Percentiles rank a stretch among this genome's conserved stretches.
Conservation (phyloP, 2,888 invertebrate genomes). For the Andrena bucephala region DNA sequence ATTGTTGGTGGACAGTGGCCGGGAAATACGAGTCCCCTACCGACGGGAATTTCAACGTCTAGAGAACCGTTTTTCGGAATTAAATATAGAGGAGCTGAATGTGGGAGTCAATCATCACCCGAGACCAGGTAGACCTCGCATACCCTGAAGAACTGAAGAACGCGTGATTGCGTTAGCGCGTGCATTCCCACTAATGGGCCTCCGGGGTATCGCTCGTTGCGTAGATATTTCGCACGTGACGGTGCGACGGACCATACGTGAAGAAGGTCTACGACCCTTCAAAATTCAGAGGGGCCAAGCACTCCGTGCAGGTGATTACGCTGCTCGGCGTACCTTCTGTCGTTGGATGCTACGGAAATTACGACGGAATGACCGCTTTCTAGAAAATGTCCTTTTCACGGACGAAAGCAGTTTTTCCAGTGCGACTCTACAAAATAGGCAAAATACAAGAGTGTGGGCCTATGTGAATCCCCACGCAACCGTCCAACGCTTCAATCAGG, state of each 20-base stretch:
- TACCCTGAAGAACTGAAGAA: not conserved
- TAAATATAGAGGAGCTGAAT: not conserved
- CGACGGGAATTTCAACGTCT: no score
- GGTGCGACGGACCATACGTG: no score
- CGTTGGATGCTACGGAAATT: not conserved
- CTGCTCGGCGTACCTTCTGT: not conserved
- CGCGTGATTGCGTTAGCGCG: not conserved
- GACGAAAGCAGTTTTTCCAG: not conserved
- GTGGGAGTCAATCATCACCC: not conserved
- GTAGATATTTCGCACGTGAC: not conserved
- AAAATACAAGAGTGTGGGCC: not conserved
- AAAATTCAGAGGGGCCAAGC: not conserved
- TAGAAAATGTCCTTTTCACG: not conserved
- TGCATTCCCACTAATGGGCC: not conserved
- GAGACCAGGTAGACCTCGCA: not conserved
- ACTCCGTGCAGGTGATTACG: not conserved
- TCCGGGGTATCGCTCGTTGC: not conserved
- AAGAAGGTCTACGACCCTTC: not conserved
- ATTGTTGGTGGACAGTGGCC: no score
- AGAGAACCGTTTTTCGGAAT: no score
- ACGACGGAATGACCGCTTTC: not conserved
- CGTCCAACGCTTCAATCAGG: not conserved
- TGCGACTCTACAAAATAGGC: not conserved
- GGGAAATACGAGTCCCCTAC: no score
- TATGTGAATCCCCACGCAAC: not conserved